A percentile compares a stretch with the other conserved stretches of the same genome.
Conservation (phyloP, 2,113 vertebrate species). For the Pycnonotus jocosus region DNA sequence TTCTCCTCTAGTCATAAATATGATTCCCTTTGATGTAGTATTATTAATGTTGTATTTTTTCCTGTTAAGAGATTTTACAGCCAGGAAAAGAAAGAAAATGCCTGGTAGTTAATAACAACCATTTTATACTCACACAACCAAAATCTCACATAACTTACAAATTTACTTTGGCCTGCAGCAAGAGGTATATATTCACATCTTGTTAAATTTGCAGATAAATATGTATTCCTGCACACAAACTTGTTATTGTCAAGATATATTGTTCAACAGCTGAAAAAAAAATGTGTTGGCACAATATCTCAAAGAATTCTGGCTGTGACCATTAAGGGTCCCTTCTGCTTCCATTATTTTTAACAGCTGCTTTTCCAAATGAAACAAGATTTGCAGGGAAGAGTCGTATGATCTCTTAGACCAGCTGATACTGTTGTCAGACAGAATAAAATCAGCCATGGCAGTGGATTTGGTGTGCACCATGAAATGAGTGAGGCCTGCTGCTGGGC, state of each 20-base stretch:
- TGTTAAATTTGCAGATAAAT: neutral
- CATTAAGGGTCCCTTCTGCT: neutral
- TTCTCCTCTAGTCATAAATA: constrained; percentile 16
- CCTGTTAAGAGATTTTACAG: neutral
- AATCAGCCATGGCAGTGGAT: neutral
- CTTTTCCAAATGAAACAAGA: neutral
- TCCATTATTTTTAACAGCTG: neutral
- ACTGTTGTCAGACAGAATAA: neutral
- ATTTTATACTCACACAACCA: neutral
- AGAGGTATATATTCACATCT: neutral
- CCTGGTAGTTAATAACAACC: neutral
- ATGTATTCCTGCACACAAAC: neutral
- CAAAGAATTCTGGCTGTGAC: neutral
- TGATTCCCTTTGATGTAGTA: neutral
- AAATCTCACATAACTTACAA: neutral
- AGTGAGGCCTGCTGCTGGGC: neutral
- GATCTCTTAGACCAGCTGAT: neutral
- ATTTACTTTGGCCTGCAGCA: neutral
- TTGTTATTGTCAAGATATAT: neutral
- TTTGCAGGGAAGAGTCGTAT: neutral
- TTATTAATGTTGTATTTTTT: constrained; percentile 14
- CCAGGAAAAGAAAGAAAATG: neutral
- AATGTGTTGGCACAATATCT: neutral
- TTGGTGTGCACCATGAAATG: neutral
- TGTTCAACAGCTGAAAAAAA: neutral